Evolutionary conservation across 2,888 invertebrate species (phyloP).

Genomic region (Laspeyria flexula): DNA sequence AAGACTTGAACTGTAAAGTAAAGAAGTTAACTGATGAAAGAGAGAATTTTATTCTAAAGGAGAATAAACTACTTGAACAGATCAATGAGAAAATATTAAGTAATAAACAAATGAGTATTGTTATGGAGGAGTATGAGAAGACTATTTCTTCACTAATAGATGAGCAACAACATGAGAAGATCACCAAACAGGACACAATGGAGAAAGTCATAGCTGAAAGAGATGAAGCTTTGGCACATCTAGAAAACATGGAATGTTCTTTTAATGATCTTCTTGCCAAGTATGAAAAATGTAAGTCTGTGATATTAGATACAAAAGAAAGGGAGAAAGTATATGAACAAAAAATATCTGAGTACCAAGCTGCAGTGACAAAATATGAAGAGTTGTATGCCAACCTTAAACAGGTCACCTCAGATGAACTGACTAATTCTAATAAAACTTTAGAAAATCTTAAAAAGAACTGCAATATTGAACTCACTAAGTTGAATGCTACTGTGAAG

Average conservation of each 20-base stretch:
- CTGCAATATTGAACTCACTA: slow-evolving; percentile 92
- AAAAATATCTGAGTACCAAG: slow-evolving; percentile 89
- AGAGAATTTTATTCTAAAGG: slow-evolving; percentile 60
- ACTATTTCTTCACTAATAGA: slow-evolving; percentile 91
- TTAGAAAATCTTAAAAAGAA: slow-evolving; percentile 90
- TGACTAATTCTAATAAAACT: slow-evolving; percentile 91
- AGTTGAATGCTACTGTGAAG: slow-evolving; percentile 93
- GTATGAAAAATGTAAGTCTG: slow-evolving; percentile 88
- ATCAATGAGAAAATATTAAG: slow-evolving; percentile 69
- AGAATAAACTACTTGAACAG: slow-evolving; percentile 68
- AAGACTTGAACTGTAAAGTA: slow-evolving; percentile 65
- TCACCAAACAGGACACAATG: slow-evolving; percentile 76
- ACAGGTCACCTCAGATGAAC: slow-evolving; percentile 93
- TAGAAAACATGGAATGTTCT: slow-evolving; percentile 87
- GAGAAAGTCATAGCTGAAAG: slow-evolving; percentile 82
- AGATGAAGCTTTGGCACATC: slow-evolving; percentile 86
- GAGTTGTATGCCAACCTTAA: slow-evolving; percentile 93
- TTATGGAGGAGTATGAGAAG: slow-evolving; percentile 92
- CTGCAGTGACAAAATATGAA: slow-evolving; percentile 90
- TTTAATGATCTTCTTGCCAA: slow-evolving; percentile 87
- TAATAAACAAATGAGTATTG: slow-evolving; percentile 87
- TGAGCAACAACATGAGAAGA: slow-evolving; percentile 89
- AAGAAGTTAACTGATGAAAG: slow-evolving; percentile 70
- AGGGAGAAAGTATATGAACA: slow-evolving; percentile 89
- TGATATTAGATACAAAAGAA: slow-evolving; percentile 82